phyloP scores from a whole-genome alignment of 2,797 vertebrate genomes.

The Gambelia wislizenii region DNA sequence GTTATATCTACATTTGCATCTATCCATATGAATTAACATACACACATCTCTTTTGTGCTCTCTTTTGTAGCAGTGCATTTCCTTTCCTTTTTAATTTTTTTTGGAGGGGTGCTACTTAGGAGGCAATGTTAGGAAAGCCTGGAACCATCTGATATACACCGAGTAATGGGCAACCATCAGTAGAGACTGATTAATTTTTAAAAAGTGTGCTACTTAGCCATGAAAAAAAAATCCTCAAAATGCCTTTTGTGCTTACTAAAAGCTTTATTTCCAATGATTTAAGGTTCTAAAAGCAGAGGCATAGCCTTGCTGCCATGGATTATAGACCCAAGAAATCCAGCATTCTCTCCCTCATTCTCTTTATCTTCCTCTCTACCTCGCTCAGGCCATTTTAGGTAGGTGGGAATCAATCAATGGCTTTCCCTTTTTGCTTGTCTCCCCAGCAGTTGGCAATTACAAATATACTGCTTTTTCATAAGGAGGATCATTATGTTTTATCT shows the following conservation, averaged over 20 bases:
- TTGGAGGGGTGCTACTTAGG: not conserved
- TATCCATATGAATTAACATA: not conserved
- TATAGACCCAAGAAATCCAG: not conserved
- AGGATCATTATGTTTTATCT: not conserved
- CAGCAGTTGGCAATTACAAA: not conserved
- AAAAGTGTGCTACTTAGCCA: not conserved
- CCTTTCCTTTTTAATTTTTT: not conserved
- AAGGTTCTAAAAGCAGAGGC: not conserved
- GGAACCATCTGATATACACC: not conserved
- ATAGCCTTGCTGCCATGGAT: no score
- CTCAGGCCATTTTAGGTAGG: not conserved
- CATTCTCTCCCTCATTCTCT: no score
- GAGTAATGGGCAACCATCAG: no score
- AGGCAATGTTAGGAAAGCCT: not conserved
- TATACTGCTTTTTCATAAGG: not conserved
- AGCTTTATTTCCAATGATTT: not conserved
- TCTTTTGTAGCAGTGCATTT: not conserved
- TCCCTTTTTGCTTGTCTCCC: not conserved
- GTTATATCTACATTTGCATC: not conserved
- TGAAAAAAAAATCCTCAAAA: no score
- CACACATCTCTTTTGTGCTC: not conserved
- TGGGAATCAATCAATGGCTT: not conserved
- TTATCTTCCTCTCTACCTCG: no score
- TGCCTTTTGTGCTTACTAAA: no score
- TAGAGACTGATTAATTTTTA: not conserved